Conservation (phyloP, 2,797 vertebrate genomes). For the Anguilla anguilla region DNA sequence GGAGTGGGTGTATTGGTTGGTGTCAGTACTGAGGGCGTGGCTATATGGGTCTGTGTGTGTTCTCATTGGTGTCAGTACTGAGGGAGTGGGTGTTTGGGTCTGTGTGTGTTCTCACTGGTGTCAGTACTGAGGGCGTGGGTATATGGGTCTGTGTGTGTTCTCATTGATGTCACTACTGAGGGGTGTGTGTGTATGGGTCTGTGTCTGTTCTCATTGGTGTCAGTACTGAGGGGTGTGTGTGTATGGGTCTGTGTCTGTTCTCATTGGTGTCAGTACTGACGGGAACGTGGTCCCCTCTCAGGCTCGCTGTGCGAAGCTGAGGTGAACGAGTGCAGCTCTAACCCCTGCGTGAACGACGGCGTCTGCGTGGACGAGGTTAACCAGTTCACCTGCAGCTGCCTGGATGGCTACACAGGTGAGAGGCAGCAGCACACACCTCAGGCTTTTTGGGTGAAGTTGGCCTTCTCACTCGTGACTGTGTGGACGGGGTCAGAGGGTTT, state of each 20-base stretch:
- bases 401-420: constrained; percentile 85
- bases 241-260: background rate
- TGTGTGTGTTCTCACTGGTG: background rate
- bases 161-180: background rate
- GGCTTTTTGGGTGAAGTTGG: background rate
- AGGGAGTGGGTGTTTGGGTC: background rate
- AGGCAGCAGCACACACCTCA: background rate
- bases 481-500: background rate
- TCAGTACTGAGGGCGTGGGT: background rate
- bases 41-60: too few species aligned
- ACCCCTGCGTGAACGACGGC: constrained; percentile 87
- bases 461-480: background rate
- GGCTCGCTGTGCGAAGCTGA: constrained; percentile 87
- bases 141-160: background rate
- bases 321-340: constrained; percentile 88
- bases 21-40: background rate
- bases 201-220: background rate
- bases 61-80: too few species aligned
- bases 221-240: background rate
- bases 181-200: background rate
- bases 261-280: background rate
- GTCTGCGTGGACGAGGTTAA: constrained; percentile 84
- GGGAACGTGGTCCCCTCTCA: constrained; percentile 48
- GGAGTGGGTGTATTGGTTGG: too few species aligned
- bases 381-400: constrained; percentile 81